These are phyloP conservation scores for Vandiemenella viatica DNA, from an alignment of 2,888 invertebrate species.

Conservation along the genomic window DNA sequence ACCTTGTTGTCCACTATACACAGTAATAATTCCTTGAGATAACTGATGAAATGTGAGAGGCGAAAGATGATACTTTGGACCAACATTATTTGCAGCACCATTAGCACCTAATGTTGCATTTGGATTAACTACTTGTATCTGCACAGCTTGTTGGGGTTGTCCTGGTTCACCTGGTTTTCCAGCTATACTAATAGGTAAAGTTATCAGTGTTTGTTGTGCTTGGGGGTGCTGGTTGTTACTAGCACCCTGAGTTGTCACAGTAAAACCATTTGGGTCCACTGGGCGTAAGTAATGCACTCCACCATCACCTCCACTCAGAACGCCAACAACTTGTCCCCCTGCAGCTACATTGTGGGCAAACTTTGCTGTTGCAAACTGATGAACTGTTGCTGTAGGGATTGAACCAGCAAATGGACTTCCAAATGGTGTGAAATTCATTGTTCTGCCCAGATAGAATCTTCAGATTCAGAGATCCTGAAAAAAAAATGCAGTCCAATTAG, in stretches of 20 bases:
- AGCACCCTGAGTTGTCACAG: conserved; percentile 17
- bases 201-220: conserved; percentile 36
- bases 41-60: conserved; percentile 60
- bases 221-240: conserved; percentile 13
- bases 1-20: conserved; percentile 45
- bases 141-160: conserved; percentile 52
- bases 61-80: conserved; percentile 57
- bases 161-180: conserved; percentile 56
- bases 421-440: conserved; percentile 67
- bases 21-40: conserved; percentile 57
- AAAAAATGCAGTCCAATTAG: too few relatives aligned
- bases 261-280: conserved; percentile 36
- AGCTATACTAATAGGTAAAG: conserved; percentile 63
- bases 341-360: conserved; percentile 51
- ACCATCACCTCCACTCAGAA: conserved; percentile 52
- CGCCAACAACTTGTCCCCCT: conserved; percentile 43
- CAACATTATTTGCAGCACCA: conserved; percentile 26
- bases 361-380: conserved; percentile 46
- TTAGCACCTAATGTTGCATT: conserved; percentile 22
- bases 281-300: conserved; percentile 60
- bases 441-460: too few relatives aligned
- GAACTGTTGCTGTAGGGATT: conserved; percentile 41
- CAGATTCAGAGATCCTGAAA: too few relatives aligned
- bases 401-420: conserved; percentile 38
- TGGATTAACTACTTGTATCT: conserved; percentile 57